A percentile compares a stretch with the other conserved stretches of the same genome.
Evolutionary conservation across 2,888 invertebrate species (phyloP).

Genomic region (Micoletzkya japonica): DNA sequence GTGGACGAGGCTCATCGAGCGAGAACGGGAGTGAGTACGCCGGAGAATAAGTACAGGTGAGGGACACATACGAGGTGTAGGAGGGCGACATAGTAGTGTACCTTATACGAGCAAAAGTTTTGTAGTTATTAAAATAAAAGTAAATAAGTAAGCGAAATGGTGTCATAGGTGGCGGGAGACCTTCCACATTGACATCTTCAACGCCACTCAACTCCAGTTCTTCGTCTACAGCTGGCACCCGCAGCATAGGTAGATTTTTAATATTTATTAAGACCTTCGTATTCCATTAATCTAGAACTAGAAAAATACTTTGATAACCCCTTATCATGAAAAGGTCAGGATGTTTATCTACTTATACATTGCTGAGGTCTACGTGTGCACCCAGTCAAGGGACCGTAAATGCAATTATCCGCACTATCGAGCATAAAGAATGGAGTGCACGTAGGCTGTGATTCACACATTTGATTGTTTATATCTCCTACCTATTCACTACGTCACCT

Average conservation of each 20-base stretch:
- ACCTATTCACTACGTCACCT: no score
- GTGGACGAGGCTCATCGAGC: conserved; percentile 68
- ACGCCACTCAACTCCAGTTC: conserved; percentile 89
- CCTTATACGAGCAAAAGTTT: conserved; percentile 2
- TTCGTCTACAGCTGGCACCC: conserved; percentile 99
- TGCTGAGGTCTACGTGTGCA: background rate
- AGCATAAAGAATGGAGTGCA: no score
- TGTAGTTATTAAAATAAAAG: conserved; percentile 79
- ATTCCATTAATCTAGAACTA: no score
- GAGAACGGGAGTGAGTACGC: conserved; percentile 61
- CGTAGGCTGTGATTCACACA: no score
- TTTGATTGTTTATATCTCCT: no score
- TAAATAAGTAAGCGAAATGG: conserved; percentile 81
- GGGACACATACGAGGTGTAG: background rate
- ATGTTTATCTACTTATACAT: no score
- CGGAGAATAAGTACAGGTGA: conserved; percentile 49
- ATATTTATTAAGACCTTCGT: no score
- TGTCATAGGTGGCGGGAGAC: conserved; percentile 88
- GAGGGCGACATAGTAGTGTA: background rate
- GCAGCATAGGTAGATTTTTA: conserved; percentile 82
- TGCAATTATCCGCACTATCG: no score
- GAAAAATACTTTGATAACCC: no score
- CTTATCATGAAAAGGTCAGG: no score
- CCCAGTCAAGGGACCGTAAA: no score
- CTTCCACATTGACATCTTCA: conserved; percentile 92